Conservation (phyloP, 2,797 vertebrate species). For the Microctenopoma steveboyesi region DNA sequence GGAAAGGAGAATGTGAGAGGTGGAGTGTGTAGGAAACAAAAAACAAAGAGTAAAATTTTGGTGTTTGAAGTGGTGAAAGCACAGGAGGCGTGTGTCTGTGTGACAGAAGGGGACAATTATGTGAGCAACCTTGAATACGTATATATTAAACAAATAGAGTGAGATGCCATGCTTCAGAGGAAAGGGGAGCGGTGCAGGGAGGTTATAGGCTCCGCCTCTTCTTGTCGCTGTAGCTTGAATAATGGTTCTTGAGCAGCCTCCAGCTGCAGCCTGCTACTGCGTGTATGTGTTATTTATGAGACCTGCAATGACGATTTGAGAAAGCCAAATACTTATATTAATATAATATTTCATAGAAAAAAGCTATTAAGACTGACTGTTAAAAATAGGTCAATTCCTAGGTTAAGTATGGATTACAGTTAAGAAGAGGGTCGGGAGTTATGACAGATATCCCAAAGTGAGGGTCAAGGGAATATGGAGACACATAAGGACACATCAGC, state of each 20-base stretch:
- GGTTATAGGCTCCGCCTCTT: constrained; percentile 67
- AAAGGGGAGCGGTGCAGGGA: constrained; percentile 29
- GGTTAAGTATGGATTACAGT: constrained; percentile 15
- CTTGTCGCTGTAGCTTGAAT: constrained; percentile 71
- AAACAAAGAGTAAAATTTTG: constrained; percentile 37
- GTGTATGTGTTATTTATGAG: constrained; percentile 49
- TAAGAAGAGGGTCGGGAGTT: background rate
- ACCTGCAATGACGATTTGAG: background rate
- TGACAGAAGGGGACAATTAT: constrained; percentile 16
- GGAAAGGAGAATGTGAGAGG: constrained; percentile 21
- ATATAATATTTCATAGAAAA: background rate
- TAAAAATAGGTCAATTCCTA: constrained; percentile 4
- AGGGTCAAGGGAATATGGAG: constrained; percentile 5
- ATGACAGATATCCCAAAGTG: background rate
- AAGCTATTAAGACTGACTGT: background rate
- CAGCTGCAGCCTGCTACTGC: constrained; percentile 56
- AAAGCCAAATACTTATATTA: background rate
- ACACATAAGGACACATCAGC: background rate
- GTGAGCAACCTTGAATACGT: constrained; percentile 7
- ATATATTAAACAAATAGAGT: constrained; percentile 43
- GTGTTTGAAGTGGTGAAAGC: constrained; percentile 39
- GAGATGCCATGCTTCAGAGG: constrained; percentile 24
- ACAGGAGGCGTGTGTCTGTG: constrained; percentile 33
- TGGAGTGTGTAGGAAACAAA: constrained; percentile 41
- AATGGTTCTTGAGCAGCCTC: constrained; percentile 75